These are phyloP conservation scores for Lophochroa leadbeateri DNA, from an alignment of 2,113 vertebrate genomes.

Conservation along the genomic window DNA sequence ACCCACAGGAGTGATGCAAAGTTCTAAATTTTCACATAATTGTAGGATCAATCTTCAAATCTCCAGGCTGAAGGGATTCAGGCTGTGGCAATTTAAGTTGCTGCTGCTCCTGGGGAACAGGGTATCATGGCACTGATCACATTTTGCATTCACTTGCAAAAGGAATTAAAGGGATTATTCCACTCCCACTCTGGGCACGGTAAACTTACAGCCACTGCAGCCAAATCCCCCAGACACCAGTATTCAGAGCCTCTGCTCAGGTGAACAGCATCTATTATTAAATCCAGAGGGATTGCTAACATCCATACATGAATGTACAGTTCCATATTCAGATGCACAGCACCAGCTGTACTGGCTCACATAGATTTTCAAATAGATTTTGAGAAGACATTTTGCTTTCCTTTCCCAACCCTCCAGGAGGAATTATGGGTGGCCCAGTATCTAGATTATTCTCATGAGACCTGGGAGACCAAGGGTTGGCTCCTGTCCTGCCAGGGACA, in stretches of 20 bases:
- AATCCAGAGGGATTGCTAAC: neutral
- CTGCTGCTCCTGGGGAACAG: neutral
- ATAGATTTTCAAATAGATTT: neutral
- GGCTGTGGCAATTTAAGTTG: neutral
- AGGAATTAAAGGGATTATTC: conserved; percentile 16
- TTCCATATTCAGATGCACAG: neutral
- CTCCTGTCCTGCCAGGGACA: neutral
- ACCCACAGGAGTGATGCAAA: neutral
- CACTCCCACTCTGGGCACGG: neutral
- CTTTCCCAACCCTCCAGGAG: neutral
- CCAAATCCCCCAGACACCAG: neutral
- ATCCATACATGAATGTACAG: neutral
- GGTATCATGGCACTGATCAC: neutral
- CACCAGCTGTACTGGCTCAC: neutral
- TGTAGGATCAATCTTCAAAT: neutral
- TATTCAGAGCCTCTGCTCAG: neutral
- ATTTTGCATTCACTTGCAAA: neutral
- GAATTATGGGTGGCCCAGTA: neutral
- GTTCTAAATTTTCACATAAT: neutral
- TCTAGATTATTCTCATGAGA: neutral
- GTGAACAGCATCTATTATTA: neutral
- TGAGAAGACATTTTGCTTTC: neutral
- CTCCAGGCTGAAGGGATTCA: neutral
- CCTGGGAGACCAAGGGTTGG: neutral
- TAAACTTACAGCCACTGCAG: neutral